These are phyloP conservation scores for Eretmodus cyanostictus DNA, from an alignment of 2,113 vertebrate genomes.

Conservation along the genomic window DNA sequence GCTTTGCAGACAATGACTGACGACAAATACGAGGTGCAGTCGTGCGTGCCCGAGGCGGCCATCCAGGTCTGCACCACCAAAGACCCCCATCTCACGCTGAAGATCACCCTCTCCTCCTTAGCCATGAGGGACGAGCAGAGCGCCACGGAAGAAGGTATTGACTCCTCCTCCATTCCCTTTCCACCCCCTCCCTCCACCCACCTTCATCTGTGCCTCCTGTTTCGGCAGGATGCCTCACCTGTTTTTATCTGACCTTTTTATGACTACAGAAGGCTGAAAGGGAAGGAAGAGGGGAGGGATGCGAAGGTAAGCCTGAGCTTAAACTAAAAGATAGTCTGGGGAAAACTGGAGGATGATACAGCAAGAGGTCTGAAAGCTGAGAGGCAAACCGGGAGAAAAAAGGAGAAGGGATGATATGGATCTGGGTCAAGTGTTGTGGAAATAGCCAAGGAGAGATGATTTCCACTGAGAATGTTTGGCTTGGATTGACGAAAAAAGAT, in stretches of 20 bases:
- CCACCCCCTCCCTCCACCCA: not conserved
- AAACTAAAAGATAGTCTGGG: not conserved
- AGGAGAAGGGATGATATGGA: conserved; percentile 10
- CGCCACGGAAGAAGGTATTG: conserved; percentile 81
- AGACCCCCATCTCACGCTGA: conserved; percentile 82
- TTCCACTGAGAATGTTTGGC: not conserved
- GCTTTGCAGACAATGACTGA: conserved; percentile 84
- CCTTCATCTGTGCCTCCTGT: not conserved
- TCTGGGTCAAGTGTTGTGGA: conserved; percentile 17
- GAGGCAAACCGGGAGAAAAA: not conserved
- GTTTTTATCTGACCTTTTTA: conserved; percentile 7
- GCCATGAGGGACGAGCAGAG: conserved; percentile 81
- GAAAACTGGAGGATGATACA: not conserved
- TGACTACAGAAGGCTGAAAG: not conserved
- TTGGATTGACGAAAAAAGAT: not conserved
- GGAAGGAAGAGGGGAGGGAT: not conserved
- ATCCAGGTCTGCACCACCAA: conserved; percentile 82
- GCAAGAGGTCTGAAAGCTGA: conserved; percentile 4
- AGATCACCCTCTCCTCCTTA: conserved; percentile 87
- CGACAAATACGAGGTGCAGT: conserved; percentile 83
- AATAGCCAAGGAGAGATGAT: not conserved
- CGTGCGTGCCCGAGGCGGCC: conserved; percentile 80
- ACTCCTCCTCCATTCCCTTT: not conserved
- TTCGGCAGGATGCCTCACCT: not conserved
- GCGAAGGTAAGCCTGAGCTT: not conserved